Base-by-base conservation (phyloP, 64 coral and sea anemone genomes). In the Actinia tenebrosa region DNA sequence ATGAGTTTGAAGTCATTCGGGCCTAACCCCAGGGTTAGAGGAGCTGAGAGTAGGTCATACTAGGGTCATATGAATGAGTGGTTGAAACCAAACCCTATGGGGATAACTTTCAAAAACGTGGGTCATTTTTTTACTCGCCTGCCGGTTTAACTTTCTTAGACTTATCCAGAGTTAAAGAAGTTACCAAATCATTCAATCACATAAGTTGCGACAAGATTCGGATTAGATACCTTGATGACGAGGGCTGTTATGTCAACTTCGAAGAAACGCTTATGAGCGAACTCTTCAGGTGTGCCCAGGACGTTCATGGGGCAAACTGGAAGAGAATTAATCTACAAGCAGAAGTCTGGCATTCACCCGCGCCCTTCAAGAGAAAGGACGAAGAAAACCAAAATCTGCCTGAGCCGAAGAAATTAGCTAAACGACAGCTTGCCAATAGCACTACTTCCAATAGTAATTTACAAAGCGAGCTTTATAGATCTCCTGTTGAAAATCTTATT, bases 401-500 rank as follows among this genome's bases (percentile, higher is more conserved):
- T 37, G 30, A 37, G 30, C 30, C 30, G 30, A 37, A 37, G 30
- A 37, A 37, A 37, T 37, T 37, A 37, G 30, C 30, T 37, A 37
- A 37, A 37, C 30, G 30, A 37, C 30, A 37, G 30, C 46, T 87
- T 62, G 22, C 27, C 14, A 2, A 19, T 52, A 37, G 47, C 10
- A 17, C 19, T 52, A 61, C 30, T 37, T 37, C 30, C 30, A 37
- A 37, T 37, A 37, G 30, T 1, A 55, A 6, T 55, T 55, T 11
- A 11, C 5, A 55, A 55, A 44, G 7, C 23, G 55, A 71, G 14
- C 50, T 3, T 22, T 90, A 72, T 83, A 42, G 20, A 52, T 84
- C 89, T 69, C 89, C 62, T 59, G 81, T 85, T 90, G 89, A 90
- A 84, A 90, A 77, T 56, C 89, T 90, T 72, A n/a, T 85, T 52